Conservation (phyloP, 2,888 invertebrate genomes). For the Ichneumoninae sp. region DNA sequence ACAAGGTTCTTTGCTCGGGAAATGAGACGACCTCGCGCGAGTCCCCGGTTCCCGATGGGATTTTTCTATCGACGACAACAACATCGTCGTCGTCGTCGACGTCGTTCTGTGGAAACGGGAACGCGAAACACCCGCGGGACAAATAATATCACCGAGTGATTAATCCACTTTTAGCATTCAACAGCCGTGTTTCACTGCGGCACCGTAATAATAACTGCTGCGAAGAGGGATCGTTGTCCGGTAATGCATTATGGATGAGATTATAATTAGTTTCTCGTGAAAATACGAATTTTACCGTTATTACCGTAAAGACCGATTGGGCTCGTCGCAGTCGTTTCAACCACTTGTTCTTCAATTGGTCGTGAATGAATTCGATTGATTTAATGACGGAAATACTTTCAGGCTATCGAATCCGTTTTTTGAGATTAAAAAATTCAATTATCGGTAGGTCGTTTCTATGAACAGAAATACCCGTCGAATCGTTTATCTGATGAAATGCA, state of each 20-base stretch:
- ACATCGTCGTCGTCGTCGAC: background rate
- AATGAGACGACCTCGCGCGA: conserved; percentile 39
- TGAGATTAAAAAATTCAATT: background rate
- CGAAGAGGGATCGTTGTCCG: background rate
- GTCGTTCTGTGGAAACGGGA: conserved; percentile 7
- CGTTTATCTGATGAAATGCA: background rate
- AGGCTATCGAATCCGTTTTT: background rate
- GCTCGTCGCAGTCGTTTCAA: too few relatives aligned
- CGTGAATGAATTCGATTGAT: background rate
- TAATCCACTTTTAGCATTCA: conserved; percentile 9
- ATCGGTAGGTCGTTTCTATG: background rate
- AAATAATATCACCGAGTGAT: conserved; percentile 19
- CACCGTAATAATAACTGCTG: background rate
- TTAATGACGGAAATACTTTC: background rate
- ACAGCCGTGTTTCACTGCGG: background rate
- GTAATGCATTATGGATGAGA: background rate
- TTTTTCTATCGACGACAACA: conserved; percentile 20
- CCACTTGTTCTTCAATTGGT: too few relatives aligned
- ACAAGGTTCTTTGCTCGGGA: conserved; percentile 38
- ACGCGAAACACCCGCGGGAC: conserved; percentile 11
- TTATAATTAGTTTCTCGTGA: background rate
- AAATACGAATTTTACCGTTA: background rate
- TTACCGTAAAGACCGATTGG: too few relatives aligned
- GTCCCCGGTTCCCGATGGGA: conserved; percentile 28
- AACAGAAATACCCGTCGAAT: background rate